Percentiles rank a stretch among this genome's conserved stretches.
Conservation (phyloP, 2,797 vertebrate genomes). For the Chelon labrosus region DNA sequence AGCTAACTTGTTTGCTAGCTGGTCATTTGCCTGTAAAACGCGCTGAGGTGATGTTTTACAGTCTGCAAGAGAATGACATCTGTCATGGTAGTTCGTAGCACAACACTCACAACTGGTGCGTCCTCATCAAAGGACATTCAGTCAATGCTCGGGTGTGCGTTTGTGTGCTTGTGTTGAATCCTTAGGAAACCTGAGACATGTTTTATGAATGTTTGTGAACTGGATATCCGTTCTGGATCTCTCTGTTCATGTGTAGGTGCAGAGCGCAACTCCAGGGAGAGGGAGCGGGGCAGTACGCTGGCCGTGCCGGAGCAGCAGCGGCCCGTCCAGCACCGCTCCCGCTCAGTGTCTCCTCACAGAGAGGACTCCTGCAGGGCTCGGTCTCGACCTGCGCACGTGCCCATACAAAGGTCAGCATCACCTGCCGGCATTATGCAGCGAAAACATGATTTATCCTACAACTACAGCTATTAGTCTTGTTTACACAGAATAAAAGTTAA, state of each 20-base stretch:
- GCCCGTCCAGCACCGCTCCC: conserved; percentile 93
- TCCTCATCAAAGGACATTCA: conserved; percentile 27
- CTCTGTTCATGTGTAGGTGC: conserved; percentile 77
- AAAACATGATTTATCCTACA: too few relatives aligned
- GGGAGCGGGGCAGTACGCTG: conserved; percentile 91
- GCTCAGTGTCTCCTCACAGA: conserved; percentile 96
- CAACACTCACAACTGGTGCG: conserved; percentile 30
- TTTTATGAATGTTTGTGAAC: conserved; percentile 9
- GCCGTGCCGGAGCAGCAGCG: conserved; percentile 96
- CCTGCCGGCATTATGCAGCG: not conserved
- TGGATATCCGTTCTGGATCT: not conserved
- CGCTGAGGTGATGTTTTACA: conserved; percentile 69
- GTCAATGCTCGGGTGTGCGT: conserved; percentile 24
- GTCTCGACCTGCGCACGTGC: conserved; percentile 94
- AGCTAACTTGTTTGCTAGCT: conserved; percentile 35
- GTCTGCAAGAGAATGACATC: conserved; percentile 48
- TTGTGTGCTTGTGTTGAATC: not conserved
- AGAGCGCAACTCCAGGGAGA: conserved; percentile 92
- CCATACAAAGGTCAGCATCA: conserved; percentile 94
- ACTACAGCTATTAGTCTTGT: too few relatives aligned
- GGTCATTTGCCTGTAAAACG: conserved; percentile 68
- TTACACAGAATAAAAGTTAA: too few relatives aligned
- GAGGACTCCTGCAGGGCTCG: conserved; percentile 95
- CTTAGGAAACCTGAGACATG: not conserved
- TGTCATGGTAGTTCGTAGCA: conserved; percentile 28